Conservation (phyloP, 2,888 invertebrate genomes). For the Coecobrya sp. region DNA sequence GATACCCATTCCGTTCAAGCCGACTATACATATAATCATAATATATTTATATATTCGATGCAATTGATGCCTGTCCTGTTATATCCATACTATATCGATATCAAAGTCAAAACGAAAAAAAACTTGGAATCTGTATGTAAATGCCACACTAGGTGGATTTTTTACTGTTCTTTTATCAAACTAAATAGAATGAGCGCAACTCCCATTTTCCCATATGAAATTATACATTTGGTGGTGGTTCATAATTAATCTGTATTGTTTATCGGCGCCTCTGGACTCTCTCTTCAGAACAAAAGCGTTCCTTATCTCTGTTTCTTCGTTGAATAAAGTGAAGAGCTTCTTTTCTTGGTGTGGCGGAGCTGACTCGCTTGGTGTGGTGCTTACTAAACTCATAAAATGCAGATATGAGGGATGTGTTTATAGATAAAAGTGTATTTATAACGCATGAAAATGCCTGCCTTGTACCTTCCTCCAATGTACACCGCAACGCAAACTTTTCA, state of each 20-base stretch:
- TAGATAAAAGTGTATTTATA: slow-evolving; percentile 51
- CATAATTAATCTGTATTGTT: slow-evolving; percentile 86
- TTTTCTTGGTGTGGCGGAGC: slow-evolving; percentile 54
- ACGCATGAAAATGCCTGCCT: slow-evolving; percentile 45
- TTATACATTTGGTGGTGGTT: slow-evolving; percentile 78
- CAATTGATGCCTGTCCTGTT: slow-evolving; percentile 28
- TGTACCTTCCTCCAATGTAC: slow-evolving; percentile 37
- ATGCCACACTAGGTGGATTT: not conserved
- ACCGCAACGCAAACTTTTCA: slow-evolving; percentile 65
- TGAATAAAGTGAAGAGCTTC: slow-evolving; percentile 65
- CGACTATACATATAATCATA: not conserved
- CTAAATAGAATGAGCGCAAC: slow-evolving; percentile 66
- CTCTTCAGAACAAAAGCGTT: slow-evolving; percentile 75
- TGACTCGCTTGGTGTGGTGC: slow-evolving; percentile 44
- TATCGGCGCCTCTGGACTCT: slow-evolving; percentile 86
- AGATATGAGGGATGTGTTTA: slow-evolving; percentile 36
- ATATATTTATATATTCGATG: too few relatives aligned
- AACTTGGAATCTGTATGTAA: slow-evolving; percentile 15
- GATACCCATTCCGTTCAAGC: too few relatives aligned
- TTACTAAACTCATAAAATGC: slow-evolving; percentile 40
- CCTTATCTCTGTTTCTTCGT: slow-evolving; percentile 67
- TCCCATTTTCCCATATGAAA: slow-evolving; percentile 78
- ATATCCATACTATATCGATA: slow-evolving; percentile 59
- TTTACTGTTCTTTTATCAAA: slow-evolving; percentile 13
- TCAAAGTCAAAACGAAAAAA: slow-evolving; percentile 37